Evolutionary conservation across 2,888 invertebrate species (phyloP).

Genomic region (Epinotia nisella): DNA sequence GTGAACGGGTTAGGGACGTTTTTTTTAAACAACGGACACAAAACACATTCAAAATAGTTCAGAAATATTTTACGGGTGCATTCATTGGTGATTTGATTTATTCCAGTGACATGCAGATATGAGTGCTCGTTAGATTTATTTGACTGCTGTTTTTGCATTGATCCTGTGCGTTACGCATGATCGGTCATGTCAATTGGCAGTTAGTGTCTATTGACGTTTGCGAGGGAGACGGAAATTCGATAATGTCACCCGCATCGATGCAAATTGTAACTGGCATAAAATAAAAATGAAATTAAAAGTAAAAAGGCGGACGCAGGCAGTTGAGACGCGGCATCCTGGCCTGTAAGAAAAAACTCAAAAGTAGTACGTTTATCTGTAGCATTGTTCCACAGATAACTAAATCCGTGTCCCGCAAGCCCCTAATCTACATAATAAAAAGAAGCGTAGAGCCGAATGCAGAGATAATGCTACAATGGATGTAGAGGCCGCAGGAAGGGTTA

Average conservation of each 20-base stretch:
- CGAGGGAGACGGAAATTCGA: conserved; percentile 56
- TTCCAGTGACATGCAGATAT: conserved; percentile 84
- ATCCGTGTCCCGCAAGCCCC: conserved; percentile 72
- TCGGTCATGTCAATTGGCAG: conserved; percentile 82
- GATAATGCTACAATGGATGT: conserved; percentile 72
- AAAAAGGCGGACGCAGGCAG: conserved; percentile 9
- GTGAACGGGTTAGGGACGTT: conserved; percentile 80
- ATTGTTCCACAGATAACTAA: conserved; percentile 49
- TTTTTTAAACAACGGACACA: conserved; percentile 63
- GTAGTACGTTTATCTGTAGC: conserved; percentile 25
- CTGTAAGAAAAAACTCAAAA: conserved; percentile 32
- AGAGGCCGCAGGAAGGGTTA: conserved; percentile 76
- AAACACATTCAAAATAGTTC: conserved; percentile 82
- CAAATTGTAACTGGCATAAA: conserved; percentile 38
- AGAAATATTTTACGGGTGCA: conserved; percentile 82
- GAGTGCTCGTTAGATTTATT: conserved; percentile 83
- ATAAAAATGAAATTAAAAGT: conserved; percentile 28
- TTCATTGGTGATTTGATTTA: conserved; percentile 84
- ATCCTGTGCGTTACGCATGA: conserved; percentile 75
- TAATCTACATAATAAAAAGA: conserved; percentile 83
- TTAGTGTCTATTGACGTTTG: conserved; percentile 71
- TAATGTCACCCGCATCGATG: conserved; percentile 45
- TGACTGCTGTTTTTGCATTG: conserved; percentile 81
- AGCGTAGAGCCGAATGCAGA: conserved; percentile 70
- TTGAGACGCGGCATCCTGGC: background rate